Evolutionary conservation across 2,888 invertebrate genomes (phyloP).

Genomic region (Stenotaenia linearis): DNA sequence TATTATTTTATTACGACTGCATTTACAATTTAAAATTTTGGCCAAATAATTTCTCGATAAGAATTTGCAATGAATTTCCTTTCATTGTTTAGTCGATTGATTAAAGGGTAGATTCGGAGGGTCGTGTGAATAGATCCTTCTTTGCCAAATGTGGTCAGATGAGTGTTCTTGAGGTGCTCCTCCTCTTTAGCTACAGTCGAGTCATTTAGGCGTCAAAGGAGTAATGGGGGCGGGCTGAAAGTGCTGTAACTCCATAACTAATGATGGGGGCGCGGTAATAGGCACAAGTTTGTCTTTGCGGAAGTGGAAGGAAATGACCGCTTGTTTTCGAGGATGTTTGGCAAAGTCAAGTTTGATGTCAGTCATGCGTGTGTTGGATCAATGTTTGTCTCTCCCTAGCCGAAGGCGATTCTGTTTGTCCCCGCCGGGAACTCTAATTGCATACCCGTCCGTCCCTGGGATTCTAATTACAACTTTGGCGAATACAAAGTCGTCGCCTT

Average conservation of each 20-base stretch:
- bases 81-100: background rate
- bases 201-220: background rate
- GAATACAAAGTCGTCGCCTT: constrained; percentile 15
- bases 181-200: constrained; percentile 1
- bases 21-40: background rate
- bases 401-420: background rate
- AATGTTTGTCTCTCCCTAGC: background rate
- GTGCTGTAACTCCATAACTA: background rate
- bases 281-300: background rate
- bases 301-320: constrained; percentile 4
- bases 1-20: background rate
- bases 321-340: background rate
- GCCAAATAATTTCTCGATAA: background rate
- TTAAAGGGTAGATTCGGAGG: background rate
- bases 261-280: background rate
- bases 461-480: constrained; percentile 28
- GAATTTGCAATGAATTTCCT: background rate
- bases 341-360: background rate
- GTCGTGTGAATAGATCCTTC: background rate
- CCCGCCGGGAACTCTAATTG: constrained; percentile 24
- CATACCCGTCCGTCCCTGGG: background rate
- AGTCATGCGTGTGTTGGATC: constrained; percentile 30
- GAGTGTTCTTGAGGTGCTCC: background rate
- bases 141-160: background rate
- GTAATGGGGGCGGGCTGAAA: background rate